These are phyloP conservation scores for Tubulanus polymorphus DNA, from an alignment of 2,888 invertebrate genomes.

Conservation along the genomic window DNA sequence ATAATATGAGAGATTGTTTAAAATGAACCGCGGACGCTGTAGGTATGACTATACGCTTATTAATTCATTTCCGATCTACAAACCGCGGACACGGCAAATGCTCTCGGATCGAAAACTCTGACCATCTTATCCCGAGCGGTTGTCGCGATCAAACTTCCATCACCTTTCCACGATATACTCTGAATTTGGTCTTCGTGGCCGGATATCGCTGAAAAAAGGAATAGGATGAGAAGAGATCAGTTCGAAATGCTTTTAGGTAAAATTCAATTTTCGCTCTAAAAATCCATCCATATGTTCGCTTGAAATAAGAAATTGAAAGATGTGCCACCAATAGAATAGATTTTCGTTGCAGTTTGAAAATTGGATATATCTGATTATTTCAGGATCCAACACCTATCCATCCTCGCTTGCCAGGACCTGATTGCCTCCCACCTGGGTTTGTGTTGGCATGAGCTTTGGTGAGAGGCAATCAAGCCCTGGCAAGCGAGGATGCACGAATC, in stretches of 20 bases:
- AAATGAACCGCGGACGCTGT: too few species aligned
- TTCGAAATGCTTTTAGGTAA: neutral
- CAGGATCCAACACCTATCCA: too few species aligned
- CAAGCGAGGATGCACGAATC: too few species aligned
- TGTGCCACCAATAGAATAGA: too few species aligned
- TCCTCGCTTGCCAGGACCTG: too few species aligned
- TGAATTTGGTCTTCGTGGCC: slow-evolving; percentile 84
- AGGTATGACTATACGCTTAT: too few species aligned
- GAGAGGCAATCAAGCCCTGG: too few species aligned
- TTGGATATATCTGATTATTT: too few species aligned
- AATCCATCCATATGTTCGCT: slow-evolving; percentile 16
- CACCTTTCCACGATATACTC: slow-evolving; percentile 83
- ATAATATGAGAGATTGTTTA: neutral
- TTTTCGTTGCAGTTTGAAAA: too few species aligned
- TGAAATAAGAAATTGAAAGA: too few species aligned
- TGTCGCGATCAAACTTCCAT: slow-evolving; percentile 76
- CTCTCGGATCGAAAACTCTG: slow-evolving; percentile 51
- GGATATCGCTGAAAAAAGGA: slow-evolving; percentile 58
- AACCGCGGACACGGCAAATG: slow-evolving; percentile 29
- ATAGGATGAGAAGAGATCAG: neutral
- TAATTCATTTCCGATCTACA: neutral
- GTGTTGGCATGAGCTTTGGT: too few species aligned
- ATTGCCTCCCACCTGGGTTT: too few species aligned
- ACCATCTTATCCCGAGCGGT: slow-evolving; percentile 56
- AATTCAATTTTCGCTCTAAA: neutral